Base-by-base conservation (phyloP, 2,113 vertebrate species). In the Calidris pygmaea region DNA sequence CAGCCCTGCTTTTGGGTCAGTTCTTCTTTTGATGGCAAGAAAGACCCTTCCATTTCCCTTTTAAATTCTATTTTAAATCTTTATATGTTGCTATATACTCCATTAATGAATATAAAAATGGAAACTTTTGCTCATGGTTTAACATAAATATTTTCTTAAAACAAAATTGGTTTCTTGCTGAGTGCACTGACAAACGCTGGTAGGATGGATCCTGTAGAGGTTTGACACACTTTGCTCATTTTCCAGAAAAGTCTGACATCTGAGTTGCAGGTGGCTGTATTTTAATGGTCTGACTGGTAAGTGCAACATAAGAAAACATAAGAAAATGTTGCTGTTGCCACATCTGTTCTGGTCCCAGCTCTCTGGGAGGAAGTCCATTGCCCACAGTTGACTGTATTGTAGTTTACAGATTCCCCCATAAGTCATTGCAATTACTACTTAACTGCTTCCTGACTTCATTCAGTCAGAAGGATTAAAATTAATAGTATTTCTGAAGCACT, bases 371-470 rank as follows among this genome's bases (percentile, higher is more conserved):
- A 65, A 45, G 39, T 34, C 37, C 17, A 3, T 8, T 76, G 75
- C 62, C 58, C 62, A 18, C 48, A 32, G 75, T 6, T 79, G 80
- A 5, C 34, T 20, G 7, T 20, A 21, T 26, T 32, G 35, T 63
- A 68, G 45, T 32, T 72, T 43, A 20, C 70, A 39, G 62, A 30
- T 78, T 52, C 26, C 45, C 26, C n/a, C 48, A 27, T 27, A 76
- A 83, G 73, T 73, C 55, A 37, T 1, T 37, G 53, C 67, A 88
- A 10, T 60, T 47, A 14, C 65, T 53, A 14, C 72, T 91, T n/a
- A 80, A 29, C 83, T 94, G 75, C 88, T 77, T 88, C 72, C 79
- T 90, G 85, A 45, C 72, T 85, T 66, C 67, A 6, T 66, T 73
- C 63, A 56, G 59, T 66, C 94, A 70, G 60, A 47, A 83, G 63